Conservation (phyloP, 2,113 vertebrate genomes). For the Python bivittatus region DNA sequence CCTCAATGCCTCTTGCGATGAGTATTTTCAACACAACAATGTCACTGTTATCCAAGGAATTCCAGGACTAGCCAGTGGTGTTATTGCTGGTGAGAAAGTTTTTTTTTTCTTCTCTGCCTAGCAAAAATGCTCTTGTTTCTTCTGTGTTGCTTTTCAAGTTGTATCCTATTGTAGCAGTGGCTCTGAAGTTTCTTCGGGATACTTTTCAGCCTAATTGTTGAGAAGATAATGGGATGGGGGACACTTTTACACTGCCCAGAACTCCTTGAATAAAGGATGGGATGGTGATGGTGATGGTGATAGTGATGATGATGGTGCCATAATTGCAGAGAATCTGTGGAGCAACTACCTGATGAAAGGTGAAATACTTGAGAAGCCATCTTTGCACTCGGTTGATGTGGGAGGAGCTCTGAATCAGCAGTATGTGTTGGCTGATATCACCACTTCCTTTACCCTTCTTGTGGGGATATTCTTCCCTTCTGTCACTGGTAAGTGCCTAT, state of each 20-base stretch:
- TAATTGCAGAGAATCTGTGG: constrained; percentile 85
- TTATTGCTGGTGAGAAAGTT: constrained; percentile 75
- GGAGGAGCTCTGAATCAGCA: constrained; percentile 69
- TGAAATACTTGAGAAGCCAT: constrained; percentile 82
- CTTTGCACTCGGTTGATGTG: constrained; percentile 65
- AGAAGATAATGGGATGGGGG: not conserved
- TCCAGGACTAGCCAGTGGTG: constrained; percentile 84
- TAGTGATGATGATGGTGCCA: not conserved
- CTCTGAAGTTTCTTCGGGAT: not conserved
- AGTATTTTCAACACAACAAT: constrained; percentile 82
- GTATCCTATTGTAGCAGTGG: not conserved
- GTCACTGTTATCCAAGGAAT: constrained; percentile 80
- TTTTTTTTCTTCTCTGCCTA: constrained; percentile 4
- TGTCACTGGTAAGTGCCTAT: constrained; percentile 80
- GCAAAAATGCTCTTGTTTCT: not conserved
- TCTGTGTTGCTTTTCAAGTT: not conserved
- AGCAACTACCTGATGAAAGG: constrained; percentile 84
- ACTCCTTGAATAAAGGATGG: not conserved
- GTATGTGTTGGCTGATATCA: constrained; percentile 89
- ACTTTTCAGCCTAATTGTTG: not conserved
- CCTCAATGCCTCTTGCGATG: constrained; percentile 80
- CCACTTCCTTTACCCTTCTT: constrained; percentile 89
- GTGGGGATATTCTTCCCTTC: constrained; percentile 94
- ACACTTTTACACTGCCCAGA: not conserved
- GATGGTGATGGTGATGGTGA: not conserved